Evolutionary conservation across 2,113 vertebrate genomes (phyloP).

Genomic region (Campylomormyrus tamandua): DNA sequence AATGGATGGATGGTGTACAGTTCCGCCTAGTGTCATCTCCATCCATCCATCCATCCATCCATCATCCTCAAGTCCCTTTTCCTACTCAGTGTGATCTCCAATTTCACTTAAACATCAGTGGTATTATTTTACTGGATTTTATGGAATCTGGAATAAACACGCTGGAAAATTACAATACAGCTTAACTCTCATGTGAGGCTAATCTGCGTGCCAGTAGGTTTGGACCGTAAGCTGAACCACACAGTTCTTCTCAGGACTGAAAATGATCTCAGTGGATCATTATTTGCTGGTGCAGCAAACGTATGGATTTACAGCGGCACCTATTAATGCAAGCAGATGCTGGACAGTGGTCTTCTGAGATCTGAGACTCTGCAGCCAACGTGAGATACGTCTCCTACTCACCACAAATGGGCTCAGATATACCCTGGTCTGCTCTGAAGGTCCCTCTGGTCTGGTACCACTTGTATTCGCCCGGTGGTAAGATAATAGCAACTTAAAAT

Average conservation of each 20-base stretch:
- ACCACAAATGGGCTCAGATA: background rate
- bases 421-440: background rate
- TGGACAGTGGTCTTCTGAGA: background rate
- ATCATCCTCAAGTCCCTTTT: background rate
- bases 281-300: background rate
- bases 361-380: background rate
- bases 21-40: background rate
- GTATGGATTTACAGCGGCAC: background rate
- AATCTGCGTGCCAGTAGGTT: background rate
- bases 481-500: background rate
- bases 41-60: background rate
- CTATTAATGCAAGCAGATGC: background rate
- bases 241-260: background rate
- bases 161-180: background rate
- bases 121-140: background rate
- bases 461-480: background rate
- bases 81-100: background rate
- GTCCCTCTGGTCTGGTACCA: background rate
- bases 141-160: background rate
- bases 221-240: background rate
- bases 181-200: background rate
- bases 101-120: background rate
- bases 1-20: background rate
- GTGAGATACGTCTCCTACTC: background rate
- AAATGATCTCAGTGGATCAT: background rate